Conservation (phyloP, 2,113 vertebrate genomes). For the Heptranchias perlo region DNA sequence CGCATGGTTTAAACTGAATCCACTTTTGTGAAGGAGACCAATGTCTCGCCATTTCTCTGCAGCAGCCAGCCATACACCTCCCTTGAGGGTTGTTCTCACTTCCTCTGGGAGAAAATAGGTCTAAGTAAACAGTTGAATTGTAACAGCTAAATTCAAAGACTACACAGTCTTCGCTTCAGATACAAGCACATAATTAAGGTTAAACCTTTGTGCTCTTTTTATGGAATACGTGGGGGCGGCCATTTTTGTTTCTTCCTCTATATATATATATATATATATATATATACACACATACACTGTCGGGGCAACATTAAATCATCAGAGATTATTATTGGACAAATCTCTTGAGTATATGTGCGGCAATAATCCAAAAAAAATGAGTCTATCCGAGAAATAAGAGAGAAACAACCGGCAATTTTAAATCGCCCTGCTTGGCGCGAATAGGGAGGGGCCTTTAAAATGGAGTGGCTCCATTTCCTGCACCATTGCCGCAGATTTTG, state of each 20-base stretch:
- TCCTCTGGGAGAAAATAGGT: neutral
- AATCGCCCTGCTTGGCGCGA: neutral
- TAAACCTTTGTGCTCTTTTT: neutral
- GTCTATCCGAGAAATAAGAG: neutral
- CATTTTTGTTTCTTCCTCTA: neutral
- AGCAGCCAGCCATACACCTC: neutral
- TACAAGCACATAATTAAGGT: neutral
- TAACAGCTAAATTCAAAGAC: neutral
- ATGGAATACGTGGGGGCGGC: neutral
- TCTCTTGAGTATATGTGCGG: neutral
- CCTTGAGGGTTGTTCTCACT: neutral
- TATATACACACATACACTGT: neutral
- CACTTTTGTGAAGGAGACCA: neutral
- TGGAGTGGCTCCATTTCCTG: too few species aligned
- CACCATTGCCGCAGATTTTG: neutral
- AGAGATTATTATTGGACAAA: neutral
- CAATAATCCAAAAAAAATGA: neutral
- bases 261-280: too few species aligned
- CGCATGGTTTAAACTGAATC: neutral
- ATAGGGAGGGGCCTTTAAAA: neutral
- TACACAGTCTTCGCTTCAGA: constrained; percentile 1
- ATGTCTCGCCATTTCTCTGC: neutral
- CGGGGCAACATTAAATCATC: too few species aligned
- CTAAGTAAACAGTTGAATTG: neutral
- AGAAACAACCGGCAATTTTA: neutral